Evolutionary conservation across 2,888 invertebrate species (phyloP), one percentile per base, ranked within the genome.

Genomic region (Sminthurinus aureus): DNA sequence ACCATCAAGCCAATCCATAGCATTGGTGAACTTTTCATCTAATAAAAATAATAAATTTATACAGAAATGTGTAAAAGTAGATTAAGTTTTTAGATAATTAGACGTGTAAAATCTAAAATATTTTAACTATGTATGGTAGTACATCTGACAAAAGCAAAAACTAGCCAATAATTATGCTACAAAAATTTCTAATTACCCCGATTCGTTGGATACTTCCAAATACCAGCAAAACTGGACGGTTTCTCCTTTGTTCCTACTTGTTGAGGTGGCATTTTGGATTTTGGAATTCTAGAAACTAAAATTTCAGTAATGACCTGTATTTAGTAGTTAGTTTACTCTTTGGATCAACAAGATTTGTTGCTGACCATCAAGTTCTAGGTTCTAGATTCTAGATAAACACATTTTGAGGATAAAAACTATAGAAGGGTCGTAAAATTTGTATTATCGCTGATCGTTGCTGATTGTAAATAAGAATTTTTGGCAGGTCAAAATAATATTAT

Each of bases 1-100:
- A 86, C 87, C 94, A 67, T 92, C 91, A 52, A 95, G 89, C 94
- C 94, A 95, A 89, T 91, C 90, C 69, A 91, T 90, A 0, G 91
- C 90, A 38, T 92, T 92, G 85, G 91, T 91, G 0, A 92, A 86
- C 0, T 90, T 71, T 26, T 71, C 71, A 24, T 71, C 58, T 58
- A 38, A 38, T 4, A 38, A 38, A 38, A 38, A 6, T 1, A 38
- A 38, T 38, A 38, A 38, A 58, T 58, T 58, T 15, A 6, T 11
- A 58, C 13, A 15, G 9, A 18, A n/a, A n/a, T n/a, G n/a, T 38
- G 6, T 6, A 38, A 38, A 38, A 38, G 6, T 38, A 38, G 1
- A 38, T 4, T 38, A 1, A 38, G 38, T 38, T 38, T n/a, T n/a
- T n/a, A n/a, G 52, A 15, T 58, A 13, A 58, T 58, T 58, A 18